A percentile compares a stretch with the other conserved stretches of the same genome.
Conservation (phyloP, 2,888 invertebrate genomes). For the Trachelus stipa region DNA sequence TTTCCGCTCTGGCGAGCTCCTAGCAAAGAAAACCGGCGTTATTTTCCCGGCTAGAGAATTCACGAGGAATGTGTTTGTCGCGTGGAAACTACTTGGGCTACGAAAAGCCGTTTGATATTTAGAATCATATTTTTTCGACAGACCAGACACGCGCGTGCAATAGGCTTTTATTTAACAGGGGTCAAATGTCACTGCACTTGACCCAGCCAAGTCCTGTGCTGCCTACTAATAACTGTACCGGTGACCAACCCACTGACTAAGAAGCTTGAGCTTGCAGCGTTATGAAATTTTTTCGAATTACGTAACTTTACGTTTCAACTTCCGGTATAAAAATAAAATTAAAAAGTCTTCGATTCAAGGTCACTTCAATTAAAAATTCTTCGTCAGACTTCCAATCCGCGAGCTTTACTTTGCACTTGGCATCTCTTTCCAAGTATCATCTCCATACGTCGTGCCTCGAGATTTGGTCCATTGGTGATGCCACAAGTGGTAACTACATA, state of each 20-base stretch:
- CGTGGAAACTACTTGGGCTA: conserved; percentile 3
- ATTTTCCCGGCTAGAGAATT: conserved; percentile 8
- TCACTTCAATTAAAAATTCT: too few species aligned
- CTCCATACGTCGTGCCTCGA: neutral
- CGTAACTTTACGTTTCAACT: too few species aligned
- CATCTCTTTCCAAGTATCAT: neutral
- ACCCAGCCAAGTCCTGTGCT: too few species aligned
- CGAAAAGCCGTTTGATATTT: neutral
- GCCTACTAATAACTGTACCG: too few species aligned
- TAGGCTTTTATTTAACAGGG: neutral
- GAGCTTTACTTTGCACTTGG: too few species aligned
- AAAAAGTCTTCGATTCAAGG: too few species aligned
- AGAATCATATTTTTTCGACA: neutral
- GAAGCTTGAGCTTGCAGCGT: too few species aligned
- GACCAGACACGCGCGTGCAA: neutral
- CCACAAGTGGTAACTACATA: neutral
- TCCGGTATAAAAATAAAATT: too few species aligned
- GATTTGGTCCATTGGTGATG: neutral
- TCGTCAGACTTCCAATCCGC: too few species aligned
- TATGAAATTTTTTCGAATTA: too few species aligned
- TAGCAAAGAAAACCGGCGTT: conserved; percentile 9
- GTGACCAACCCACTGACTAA: too few species aligned
- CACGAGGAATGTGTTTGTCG: conserved; percentile 11
- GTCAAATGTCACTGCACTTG: neutral
- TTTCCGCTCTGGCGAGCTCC: conserved; percentile 10